phyloP scores from a whole-genome alignment of 1,140 invertebrate genomes.

The Bombus superbus region DNA sequence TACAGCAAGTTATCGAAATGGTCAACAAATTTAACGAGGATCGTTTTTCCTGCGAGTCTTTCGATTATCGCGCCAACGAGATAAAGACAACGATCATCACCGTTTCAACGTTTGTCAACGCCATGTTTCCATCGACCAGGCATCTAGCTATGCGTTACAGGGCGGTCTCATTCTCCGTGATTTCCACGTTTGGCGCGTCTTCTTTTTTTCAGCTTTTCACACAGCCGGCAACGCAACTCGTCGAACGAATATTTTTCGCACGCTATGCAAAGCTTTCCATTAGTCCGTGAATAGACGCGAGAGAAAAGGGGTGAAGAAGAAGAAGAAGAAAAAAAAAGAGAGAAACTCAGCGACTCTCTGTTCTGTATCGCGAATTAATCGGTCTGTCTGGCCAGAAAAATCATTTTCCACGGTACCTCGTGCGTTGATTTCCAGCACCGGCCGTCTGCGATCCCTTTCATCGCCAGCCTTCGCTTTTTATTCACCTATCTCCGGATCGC shows the following conservation, averaged over 20 bases:
- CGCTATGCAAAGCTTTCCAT: constrained; percentile 42
- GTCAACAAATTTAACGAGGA: not conserved
- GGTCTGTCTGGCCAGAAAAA: constrained; percentile 30
- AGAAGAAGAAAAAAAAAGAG: not conserved
- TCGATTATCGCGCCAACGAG: not conserved
- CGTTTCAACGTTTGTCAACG: not conserved
- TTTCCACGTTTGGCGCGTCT: not conserved
- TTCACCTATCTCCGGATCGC: not conserved
- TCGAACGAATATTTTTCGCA: constrained; percentile 28
- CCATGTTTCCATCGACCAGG: not conserved
- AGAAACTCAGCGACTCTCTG: not conserved
- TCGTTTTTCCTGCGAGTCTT: not conserved
- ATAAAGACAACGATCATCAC: not conserved
- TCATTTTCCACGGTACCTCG: constrained; percentile 10
- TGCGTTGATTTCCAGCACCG: constrained; percentile 12
- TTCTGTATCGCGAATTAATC: constrained; percentile 34
- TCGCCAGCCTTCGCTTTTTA: not conserved
- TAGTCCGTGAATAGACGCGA: constrained; percentile 21
- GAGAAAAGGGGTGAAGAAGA: not conserved
- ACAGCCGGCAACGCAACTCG: not conserved
- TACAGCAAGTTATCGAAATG: too few species aligned
- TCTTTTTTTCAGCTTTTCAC: not conserved
- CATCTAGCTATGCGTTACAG: not conserved
- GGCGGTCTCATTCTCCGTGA: not conserved
- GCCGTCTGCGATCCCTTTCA: not conserved